Base-by-base conservation (phyloP, 2,797 vertebrate genomes). In the Merluccius polli region DNA sequence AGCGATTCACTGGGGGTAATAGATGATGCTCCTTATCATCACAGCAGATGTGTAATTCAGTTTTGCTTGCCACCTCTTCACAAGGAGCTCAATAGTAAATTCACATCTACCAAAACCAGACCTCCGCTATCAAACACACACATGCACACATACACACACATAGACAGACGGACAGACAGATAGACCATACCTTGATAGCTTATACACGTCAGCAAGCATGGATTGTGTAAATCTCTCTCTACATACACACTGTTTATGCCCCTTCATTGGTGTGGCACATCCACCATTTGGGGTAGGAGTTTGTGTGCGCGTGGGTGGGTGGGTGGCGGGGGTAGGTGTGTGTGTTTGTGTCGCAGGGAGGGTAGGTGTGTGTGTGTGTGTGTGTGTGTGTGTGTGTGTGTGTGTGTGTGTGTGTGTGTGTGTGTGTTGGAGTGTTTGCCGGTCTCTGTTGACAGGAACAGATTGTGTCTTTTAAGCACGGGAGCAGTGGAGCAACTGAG, bases 381-480 rank as follows among this genome's bases (percentile, higher is more conserved):
- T 16, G 41, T 16, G 41, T 16, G 36, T 38, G 36, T 38, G 36
- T 38, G 36, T 38, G 36, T 38, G 36, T 38, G 36, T 38, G 36
- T 38, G 36, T 38, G 36, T 38, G 36, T 38, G 36, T 38, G 36
- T 38, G 36, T 38, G 5, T 21, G 18, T n/a, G 52, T 63, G 52
- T 65, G 59, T 65, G n/a, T 65, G 59, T 65, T 12, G n/a, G n/a
- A 24, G 24, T 65, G 59, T 65, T 2, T 80, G 78, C 38, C 30
- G 27, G 73, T 78, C 44, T 44, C 63, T 73, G 77, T 71, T 77
- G 85, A 82, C 73, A 70, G 77, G 75, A 85, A 90, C 86, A 89
- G 84, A 90, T 87, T 88, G 85, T 88, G 85, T 73, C 70, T 74
- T 30, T 5, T 32, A 74, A 83, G 80, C 78, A 74, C 33, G 7